A percentile compares a stretch with the other conserved stretches of the same genome.
Evolutionary conservation across 64 coral and sea anemone species (phyloP).

Genomic region (Pocillopora damicornis): DNA sequence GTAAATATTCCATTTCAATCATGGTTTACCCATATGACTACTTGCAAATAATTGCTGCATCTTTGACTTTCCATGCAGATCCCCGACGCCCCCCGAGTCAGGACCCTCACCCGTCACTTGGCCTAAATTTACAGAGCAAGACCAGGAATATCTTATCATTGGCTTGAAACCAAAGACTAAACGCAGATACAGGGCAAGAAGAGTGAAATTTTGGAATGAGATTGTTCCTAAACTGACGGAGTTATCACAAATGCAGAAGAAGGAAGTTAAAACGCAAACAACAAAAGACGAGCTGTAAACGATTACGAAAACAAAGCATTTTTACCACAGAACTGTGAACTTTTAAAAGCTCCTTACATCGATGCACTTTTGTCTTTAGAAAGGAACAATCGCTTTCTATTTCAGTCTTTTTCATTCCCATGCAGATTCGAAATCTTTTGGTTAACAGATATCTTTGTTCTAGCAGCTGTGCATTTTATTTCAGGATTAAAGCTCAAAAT

Average conservation of each 20-base stretch:
- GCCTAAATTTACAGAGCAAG: conserved; percentile 60
- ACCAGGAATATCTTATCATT: conserved; percentile 41
- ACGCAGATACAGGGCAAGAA: conserved; percentile 29
- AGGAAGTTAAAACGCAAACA: background rate
- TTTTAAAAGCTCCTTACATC: too few relatives aligned
- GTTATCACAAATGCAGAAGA: background rate
- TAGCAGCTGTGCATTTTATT: too few relatives aligned
- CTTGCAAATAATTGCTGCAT: background rate
- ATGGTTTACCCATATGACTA: too few relatives aligned
- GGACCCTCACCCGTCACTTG: conserved; percentile 35
- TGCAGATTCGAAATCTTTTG: too few relatives aligned
- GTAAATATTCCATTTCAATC: too few relatives aligned
- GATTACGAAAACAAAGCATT: too few relatives aligned
- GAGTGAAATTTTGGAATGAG: conserved; percentile 75
- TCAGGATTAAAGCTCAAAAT: too few relatives aligned
- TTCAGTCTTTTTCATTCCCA: too few relatives aligned
- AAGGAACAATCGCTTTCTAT: too few relatives aligned
- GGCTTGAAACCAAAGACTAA: conserved; percentile 49
- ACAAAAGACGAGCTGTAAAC: conserved; percentile 25
- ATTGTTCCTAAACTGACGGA: conserved; percentile 13
- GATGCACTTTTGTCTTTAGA: too few relatives aligned
- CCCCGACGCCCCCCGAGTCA: conserved; percentile 36
- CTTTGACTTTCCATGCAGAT: conserved; percentile 5
- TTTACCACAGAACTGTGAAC: too few relatives aligned
- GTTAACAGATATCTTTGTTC: too few relatives aligned